These are phyloP conservation scores for Dascyllus trimaculatus DNA, from an alignment of 2,113 vertebrate species.

Conservation along the genomic window DNA sequence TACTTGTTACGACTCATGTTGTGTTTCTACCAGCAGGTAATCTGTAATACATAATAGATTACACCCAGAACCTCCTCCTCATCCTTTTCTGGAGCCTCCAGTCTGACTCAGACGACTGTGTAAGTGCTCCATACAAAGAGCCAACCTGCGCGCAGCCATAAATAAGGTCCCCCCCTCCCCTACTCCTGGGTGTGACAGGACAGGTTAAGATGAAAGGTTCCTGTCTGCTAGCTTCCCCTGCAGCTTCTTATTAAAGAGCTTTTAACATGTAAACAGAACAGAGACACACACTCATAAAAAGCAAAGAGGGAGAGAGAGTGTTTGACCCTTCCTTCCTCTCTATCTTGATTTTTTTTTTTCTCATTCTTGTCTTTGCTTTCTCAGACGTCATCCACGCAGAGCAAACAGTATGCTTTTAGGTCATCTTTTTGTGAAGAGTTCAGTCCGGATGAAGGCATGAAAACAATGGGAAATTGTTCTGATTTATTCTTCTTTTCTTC, in stretches of 20 bases:
- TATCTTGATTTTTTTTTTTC: constrained; percentile 24
- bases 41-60: constrained; percentile 57
- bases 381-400: not conserved
- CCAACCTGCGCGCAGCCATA: constrained; percentile 73
- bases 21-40: constrained; percentile 5
- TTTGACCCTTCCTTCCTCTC: constrained; percentile 20
- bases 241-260: constrained; percentile 83
- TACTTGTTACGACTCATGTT: not conserved
- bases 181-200: constrained; percentile 67
- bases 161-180: constrained; percentile 72
- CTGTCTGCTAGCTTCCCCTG: constrained; percentile 62
- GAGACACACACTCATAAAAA: constrained; percentile 76
- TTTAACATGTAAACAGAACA: constrained; percentile 81
- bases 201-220: constrained; percentile 84
- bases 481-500: no score
- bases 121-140: constrained; percentile 68
- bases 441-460: no score
- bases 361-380: constrained; percentile 1
- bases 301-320: constrained; percentile 25
- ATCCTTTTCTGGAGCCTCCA: constrained; percentile 62
- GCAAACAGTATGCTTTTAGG: not conserved
- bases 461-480: no score
- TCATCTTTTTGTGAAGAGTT: not conserved
- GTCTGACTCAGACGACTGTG: constrained; percentile 60
- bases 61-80: constrained; percentile 31